Base-by-base conservation (phyloP, 2,888 invertebrate genomes). In the Danaus chrysippus region DNA sequence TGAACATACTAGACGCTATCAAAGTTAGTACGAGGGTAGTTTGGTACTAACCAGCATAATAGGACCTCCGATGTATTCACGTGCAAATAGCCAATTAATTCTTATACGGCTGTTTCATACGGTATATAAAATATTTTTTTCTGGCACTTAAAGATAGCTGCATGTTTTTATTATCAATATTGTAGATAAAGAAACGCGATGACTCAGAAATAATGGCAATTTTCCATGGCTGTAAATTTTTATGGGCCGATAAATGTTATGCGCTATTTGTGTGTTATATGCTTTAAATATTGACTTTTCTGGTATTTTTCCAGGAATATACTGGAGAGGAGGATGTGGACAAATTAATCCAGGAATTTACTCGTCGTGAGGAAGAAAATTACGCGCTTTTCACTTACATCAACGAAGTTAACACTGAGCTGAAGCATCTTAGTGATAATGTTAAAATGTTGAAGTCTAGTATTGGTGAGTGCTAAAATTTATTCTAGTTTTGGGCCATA, bases 311-410 rank as follows among this genome's bases (percentile, higher is more conserved):
- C 2, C 71, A 93, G 92, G 92, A 92, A 64, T 93, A 93, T 70
- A 85, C 93, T 42, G 93, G 92, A 0, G 94, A 95, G 75, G 88
- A 92, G 1, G 93, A 95, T 68, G 92, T 94, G 15, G 93, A 94
- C 68, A 93, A 93, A 15, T 83, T 97, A 54, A 93, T 94, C 10
- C 92, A 92, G 3, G 93, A 95, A 78, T 98, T 96, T 82, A 92
- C 94, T n/a, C 93, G 95, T 42, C 94, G 96, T 65, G 98, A 98
- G 77, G 96, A 96, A 72, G 96, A 96, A 79, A 98, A 98, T 87
- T 98, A 97, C 81, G 96, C 97, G 0, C 92, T 97, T 0, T 98
- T 98, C 80, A 96, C 95, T 83, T 97, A 96, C 77, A 96, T 98
- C 46, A 97, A 97, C 78, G 96, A 97, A 77, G 92, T 98, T 63